Evolutionary conservation across 2,888 invertebrate species (phyloP).

Genomic region (Blera fallax): DNA sequence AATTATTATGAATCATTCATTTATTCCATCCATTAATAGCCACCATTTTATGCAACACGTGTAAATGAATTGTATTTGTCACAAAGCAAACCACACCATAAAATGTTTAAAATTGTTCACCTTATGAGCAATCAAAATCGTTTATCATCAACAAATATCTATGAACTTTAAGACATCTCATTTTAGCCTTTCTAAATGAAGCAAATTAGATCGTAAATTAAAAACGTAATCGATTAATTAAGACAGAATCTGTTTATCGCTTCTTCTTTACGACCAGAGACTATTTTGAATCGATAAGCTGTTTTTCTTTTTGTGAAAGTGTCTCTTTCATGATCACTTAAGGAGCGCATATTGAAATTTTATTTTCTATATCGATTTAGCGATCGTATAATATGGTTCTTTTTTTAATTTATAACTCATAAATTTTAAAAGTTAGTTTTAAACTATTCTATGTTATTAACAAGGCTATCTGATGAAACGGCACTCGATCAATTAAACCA

Average conservation of each 20-base stretch:
- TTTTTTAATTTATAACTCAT: constrained; percentile 39
- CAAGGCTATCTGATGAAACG: constrained; percentile 24
- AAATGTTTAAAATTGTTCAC: background rate
- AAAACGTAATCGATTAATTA: constrained; percentile 59
- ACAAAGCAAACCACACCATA: background rate
- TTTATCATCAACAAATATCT: constrained; percentile 41
- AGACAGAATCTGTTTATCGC: constrained; percentile 32
- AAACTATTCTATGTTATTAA: constrained; percentile 8
- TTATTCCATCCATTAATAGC: background rate
- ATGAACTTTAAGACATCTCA: constrained; percentile 9
- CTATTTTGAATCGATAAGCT: background rate
- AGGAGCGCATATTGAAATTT: constrained; percentile 18
- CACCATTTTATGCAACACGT: background rate
- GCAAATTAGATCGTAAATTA: constrained; percentile 48
- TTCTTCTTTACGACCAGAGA: constrained; percentile 9
- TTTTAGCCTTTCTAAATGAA: constrained; percentile 37
- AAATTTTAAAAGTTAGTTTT: constrained; percentile 13
- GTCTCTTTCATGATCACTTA: constrained; percentile 38
- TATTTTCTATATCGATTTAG: background rate
- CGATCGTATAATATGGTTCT: constrained; percentile 9
- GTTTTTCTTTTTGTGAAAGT: constrained; percentile 43
- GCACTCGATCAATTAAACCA: constrained; percentile 25
- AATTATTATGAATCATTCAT: background rate
- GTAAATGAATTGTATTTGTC: background rate
- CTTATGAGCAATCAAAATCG: constrained; percentile 40